Evolutionary conservation across 35 echinoderm and acorn worm species (phyloP), one percentile per base, ranked within the genome.

Genomic region (Antedon bifida): DNA sequence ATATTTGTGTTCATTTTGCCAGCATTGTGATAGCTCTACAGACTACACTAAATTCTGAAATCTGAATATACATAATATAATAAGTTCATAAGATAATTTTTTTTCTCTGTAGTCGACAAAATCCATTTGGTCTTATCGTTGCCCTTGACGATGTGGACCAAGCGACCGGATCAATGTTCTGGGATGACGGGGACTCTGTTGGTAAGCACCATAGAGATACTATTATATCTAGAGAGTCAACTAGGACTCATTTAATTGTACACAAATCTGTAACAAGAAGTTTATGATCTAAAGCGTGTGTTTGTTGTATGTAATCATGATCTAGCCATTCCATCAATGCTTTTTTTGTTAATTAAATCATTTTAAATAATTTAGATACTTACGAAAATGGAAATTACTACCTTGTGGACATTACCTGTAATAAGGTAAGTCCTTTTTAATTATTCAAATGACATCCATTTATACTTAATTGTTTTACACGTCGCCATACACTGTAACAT

Each of bases 131-230:
- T 81, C 85, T 95, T 8, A 87, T 95, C 8, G 89, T 91, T 28
- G 88, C 92, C 4, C 46, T 95, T 29, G 88, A 95, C 85, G 88
- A 90, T 80, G 36, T 26, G 23, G 84, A 83, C 0, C 17, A 74
- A 35, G 92, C 92, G 16, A 55, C 10, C 29, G 92, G 92, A 34
- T 35, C 75, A 17, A 73, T 95, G 36, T 95, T 87, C 39, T 95
- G 92, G 92, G 92, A 95, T 82, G 92, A 95, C 33, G 92, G 92
- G 10, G 92, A 95, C 30, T 77, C 75, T 74, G 51, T 75, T 5
- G 88, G 88, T 90, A 84, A 78, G n/a, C n/a, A n/a, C 19, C 35
- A 12, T 32, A 12, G 33, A 77, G 33, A 79, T 78, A 0, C 29
- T 30, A 12, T 19, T 64, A 12, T 30, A 23, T 42, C 8, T 55